Conservation (phyloP, 2,797 vertebrate species). For the Xenopus petersii region DNA sequence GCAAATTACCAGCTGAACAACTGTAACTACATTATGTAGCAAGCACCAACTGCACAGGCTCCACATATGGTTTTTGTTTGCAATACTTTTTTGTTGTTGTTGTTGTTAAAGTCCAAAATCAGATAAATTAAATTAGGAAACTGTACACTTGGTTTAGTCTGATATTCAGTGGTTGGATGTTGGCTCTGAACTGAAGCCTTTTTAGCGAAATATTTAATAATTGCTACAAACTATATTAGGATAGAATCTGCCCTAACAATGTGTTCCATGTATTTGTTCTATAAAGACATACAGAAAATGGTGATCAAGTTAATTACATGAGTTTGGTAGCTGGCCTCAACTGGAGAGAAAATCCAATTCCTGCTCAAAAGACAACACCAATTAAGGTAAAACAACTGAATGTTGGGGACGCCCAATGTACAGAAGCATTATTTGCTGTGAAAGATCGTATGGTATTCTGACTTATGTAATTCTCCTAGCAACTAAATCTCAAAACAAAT, state of each 20-base stretch:
- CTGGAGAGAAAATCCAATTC: conserved; percentile 72
- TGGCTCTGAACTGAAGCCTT: conserved; percentile 12
- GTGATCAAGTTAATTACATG: conserved; percentile 75
- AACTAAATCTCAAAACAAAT: neutral
- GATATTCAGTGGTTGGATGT: conserved; percentile 10
- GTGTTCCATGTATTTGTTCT: conserved; percentile 35
- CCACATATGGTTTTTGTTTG: conserved; percentile 41
- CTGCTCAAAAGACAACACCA: conserved; percentile 52
- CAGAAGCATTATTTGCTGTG: neutral
- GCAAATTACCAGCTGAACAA: conserved; percentile 41
- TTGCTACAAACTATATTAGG: neutral
- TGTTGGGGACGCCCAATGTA: neutral
- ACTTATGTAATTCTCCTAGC: conserved; percentile 3
- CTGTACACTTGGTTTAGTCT: conserved; percentile 11
- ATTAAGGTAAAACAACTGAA: conserved; percentile 69
- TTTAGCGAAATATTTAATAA: conserved; percentile 26
- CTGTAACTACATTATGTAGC: conserved; percentile 42
- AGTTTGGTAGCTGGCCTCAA: conserved; percentile 76
- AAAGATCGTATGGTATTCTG: conserved; percentile 1
- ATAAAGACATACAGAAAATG: conserved; percentile 73
- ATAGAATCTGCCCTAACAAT: neutral
- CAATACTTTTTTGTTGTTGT: conserved; percentile 4
- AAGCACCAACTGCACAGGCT: conserved; percentile 27
- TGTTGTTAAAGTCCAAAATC: conserved; percentile 24
- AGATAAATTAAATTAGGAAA: conserved; percentile 34